A percentile compares a stretch with the other conserved stretches of the same genome.
Evolutionary conservation across 2,113 vertebrate species (phyloP).

Genomic region (Puffinus mauretanicus): DNA sequence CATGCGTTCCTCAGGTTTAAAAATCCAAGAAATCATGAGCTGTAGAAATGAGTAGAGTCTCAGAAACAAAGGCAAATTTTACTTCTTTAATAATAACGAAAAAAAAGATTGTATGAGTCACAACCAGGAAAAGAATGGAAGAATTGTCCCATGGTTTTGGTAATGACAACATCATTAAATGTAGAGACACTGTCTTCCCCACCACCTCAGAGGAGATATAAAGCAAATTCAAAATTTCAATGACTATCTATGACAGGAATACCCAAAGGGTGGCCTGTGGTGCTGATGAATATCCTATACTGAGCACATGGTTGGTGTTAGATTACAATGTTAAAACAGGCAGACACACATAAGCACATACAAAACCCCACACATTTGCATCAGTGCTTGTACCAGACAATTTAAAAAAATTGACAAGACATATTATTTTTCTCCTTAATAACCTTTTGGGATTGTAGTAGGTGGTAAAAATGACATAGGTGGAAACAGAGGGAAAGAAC

Average conservation of each 20-base stretch:
- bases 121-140: not conserved
- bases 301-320: not conserved
- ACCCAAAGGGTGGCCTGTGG: not conserved
- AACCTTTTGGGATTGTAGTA: not conserved
- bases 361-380: rapidly evolving
- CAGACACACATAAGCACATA: not conserved
- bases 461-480: not conserved
- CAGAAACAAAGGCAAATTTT: not conserved
- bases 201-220: not conserved
- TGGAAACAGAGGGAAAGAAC: not conserved
- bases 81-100: not conserved
- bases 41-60: not conserved
- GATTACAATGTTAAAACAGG: not conserved
- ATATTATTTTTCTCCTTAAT: not conserved
- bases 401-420: not conserved
- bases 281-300: not conserved
- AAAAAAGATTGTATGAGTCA: not conserved
- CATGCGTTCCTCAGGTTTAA: not conserved
- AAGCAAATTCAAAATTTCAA: not conserved
- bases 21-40: not conserved
- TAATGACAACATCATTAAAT: not conserved
- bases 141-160: not conserved
- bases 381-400: not conserved
- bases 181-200: not conserved
- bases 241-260: not conserved